Percentiles rank a stretch among this genome's conserved stretches.
Evolutionary conservation across 2,113 vertebrate genomes (phyloP).

Genomic region (Ochotona curzoniae): DNA sequence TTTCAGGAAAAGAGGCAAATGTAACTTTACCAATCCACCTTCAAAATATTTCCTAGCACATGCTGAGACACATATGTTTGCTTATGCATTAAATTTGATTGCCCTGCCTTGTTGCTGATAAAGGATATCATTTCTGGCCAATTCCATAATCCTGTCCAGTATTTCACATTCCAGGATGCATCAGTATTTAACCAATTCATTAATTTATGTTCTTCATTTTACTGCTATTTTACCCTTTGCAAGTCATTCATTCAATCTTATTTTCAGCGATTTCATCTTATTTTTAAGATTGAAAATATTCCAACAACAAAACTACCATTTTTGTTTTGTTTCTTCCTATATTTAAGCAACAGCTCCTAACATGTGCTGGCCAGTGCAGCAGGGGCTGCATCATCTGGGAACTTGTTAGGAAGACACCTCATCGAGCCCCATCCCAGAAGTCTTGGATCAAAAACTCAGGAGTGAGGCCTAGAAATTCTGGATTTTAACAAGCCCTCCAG

Average conservation of each 20-base stretch:
- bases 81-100: neutral
- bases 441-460: neutral
- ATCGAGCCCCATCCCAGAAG: neutral
- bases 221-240: neutral
- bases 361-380: neutral
- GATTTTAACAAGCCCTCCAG: neutral
- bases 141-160: conserved; percentile 11
- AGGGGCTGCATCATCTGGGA: neutral
- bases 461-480: no score
- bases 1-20: neutral
- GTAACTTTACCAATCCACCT: conserved; percentile 14
- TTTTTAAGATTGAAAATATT: conserved; percentile 2
- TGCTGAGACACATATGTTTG: conserved; percentile 34
- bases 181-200: neutral
- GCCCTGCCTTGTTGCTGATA: neutral
- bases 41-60: conserved; percentile 50
- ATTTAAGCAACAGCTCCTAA: neutral
- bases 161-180: neutral
- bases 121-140: conserved; percentile 9
- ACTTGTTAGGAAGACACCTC: neutral
- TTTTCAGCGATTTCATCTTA: no score
- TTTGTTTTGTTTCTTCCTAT: neutral
- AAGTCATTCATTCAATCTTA: neutral
- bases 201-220: neutral
- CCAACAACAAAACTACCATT: neutral